Percentiles rank a stretch among this genome's conserved stretches.
phyloP scores from a whole-genome alignment of 2,888 invertebrate genomes.

The Xylocampa areola region DNA sequence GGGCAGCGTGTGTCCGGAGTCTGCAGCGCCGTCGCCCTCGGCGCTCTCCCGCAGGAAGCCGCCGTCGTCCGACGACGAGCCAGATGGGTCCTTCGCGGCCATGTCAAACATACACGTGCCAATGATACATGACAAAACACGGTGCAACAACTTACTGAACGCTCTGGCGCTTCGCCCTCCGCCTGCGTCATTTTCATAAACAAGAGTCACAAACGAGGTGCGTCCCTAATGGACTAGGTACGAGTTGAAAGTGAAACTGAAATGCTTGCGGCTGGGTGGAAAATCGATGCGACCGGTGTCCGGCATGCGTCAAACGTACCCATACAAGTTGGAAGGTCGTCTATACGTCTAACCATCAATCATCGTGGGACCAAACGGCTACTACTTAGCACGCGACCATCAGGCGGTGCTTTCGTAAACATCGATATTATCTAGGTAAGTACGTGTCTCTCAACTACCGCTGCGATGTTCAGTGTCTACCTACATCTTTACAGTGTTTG shows the following conservation, averaged over 20 bases:
- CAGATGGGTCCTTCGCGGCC: constrained; percentile 85
- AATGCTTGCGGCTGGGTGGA: constrained; percentile 73
- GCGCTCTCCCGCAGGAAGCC: constrained; percentile 84
- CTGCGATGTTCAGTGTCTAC: constrained; percentile 37
- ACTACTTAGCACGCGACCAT: constrained; percentile 66
- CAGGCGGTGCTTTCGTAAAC: constrained; percentile 43
- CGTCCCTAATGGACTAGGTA: constrained; percentile 73
- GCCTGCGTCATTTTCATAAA: constrained; percentile 61
- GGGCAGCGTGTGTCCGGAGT: constrained; percentile 88
- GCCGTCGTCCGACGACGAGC: constrained; percentile 89
- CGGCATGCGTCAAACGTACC: constrained; percentile 74
- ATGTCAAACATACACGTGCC: constrained; percentile 80
- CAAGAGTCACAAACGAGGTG: constrained; percentile 63
- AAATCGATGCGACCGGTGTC: constrained; percentile 83
- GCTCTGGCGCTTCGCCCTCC: constrained; percentile 58
- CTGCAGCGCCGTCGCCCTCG: constrained; percentile 73
- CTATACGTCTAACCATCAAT: constrained; percentile 70
- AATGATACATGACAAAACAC: constrained; percentile 72
- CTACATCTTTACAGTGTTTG: constrained; percentile 55
- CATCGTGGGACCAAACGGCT: constrained; percentile 67
- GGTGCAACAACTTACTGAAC: constrained; percentile 72
- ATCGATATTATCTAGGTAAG: constrained; percentile 43
- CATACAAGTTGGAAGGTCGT: constrained; percentile 77
- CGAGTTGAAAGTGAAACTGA: constrained; percentile 81
- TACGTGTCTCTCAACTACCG: constrained; percentile 39